These are phyloP conservation scores for Diplodus sargus DNA, from an alignment of 2,797 vertebrate genomes.

Conservation along the genomic window DNA sequence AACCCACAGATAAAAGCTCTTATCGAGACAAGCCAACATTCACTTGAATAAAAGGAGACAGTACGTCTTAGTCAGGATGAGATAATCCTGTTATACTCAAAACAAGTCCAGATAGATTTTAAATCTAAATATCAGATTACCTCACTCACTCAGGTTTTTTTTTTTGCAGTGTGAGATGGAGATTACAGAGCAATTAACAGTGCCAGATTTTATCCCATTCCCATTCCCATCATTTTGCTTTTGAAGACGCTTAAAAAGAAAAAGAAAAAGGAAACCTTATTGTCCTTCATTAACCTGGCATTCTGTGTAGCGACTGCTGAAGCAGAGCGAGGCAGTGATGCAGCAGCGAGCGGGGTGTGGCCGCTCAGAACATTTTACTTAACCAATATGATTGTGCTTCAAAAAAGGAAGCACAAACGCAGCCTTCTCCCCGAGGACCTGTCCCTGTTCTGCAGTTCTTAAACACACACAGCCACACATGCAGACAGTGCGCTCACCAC, in stretches of 20 bases:
- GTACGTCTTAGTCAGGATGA: slow-evolving; percentile 11
- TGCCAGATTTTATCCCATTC: slow-evolving; percentile 24
- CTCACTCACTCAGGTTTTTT: slow-evolving; percentile 25
- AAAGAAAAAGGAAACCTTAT: not conserved
- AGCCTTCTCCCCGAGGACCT: slow-evolving; percentile 60
- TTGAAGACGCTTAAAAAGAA: slow-evolving; percentile 40
- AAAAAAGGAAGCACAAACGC: slow-evolving; percentile 59
- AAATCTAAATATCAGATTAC: slow-evolving; percentile 46
- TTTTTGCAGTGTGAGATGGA: slow-evolving; percentile 14
- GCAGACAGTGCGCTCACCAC: not conserved
- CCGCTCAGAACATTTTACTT: slow-evolving; percentile 53
- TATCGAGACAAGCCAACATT: slow-evolving; percentile 25
- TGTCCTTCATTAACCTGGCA: slow-evolving; percentile 20
- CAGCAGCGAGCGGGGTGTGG: slow-evolving; percentile 37
- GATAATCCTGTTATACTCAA: slow-evolving; percentile 45
- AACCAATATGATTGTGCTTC: slow-evolving; percentile 56
- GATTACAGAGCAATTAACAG: slow-evolving; percentile 42
- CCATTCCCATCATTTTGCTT: slow-evolving; percentile 18
- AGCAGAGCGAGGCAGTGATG: slow-evolving; percentile 21
- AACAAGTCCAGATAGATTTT: slow-evolving; percentile 35
- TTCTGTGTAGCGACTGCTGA: slow-evolving; percentile 18
- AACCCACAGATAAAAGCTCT: slow-evolving; percentile 5
- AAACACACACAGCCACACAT: slow-evolving; percentile 15
- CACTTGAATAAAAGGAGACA: slow-evolving; percentile 19
- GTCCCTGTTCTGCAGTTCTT: slow-evolving; percentile 68